phyloP scores from a whole-genome alignment of 2,888 invertebrate genomes.

The Nephrotoma guestfalica region DNA sequence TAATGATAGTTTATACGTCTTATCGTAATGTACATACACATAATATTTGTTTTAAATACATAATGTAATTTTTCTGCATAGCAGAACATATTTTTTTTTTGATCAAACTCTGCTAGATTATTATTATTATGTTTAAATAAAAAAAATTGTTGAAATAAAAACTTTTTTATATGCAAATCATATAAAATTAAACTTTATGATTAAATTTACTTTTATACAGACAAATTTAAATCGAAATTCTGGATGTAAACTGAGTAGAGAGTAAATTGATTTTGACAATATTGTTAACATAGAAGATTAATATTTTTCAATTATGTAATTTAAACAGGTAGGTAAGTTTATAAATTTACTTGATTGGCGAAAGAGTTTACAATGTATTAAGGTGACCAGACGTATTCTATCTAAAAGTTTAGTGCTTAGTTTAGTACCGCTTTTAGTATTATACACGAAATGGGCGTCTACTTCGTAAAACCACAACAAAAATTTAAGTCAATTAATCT shows the following conservation, averaged over 20 bases:
- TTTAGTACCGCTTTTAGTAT: too few relatives aligned
- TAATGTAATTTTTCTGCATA: neutral
- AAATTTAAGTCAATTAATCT: too few relatives aligned
- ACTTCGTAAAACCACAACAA: too few relatives aligned
- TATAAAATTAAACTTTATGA: neutral
- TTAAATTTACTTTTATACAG: neutral
- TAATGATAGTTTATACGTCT: neutral
- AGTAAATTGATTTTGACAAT: neutral
- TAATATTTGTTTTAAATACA: neutral
- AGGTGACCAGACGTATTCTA: too few relatives aligned
- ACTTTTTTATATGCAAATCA: neutral
- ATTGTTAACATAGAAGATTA: neutral
- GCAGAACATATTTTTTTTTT: neutral
- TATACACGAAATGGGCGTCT: too few relatives aligned
- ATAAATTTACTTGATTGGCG: too few relatives aligned
- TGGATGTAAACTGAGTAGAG: neutral
- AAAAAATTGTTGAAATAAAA: neutral
- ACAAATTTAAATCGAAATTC: neutral
- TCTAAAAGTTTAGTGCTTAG: too few relatives aligned
- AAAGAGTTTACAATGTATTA: too few relatives aligned
- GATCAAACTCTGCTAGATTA: neutral
- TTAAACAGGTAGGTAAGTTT: neutral
- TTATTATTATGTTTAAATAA: neutral
- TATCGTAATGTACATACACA: neutral
- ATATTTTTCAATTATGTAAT: neutral